phyloP scores from a whole-genome alignment of 2,113 vertebrate species.

The Galemys pyrenaicus region DNA sequence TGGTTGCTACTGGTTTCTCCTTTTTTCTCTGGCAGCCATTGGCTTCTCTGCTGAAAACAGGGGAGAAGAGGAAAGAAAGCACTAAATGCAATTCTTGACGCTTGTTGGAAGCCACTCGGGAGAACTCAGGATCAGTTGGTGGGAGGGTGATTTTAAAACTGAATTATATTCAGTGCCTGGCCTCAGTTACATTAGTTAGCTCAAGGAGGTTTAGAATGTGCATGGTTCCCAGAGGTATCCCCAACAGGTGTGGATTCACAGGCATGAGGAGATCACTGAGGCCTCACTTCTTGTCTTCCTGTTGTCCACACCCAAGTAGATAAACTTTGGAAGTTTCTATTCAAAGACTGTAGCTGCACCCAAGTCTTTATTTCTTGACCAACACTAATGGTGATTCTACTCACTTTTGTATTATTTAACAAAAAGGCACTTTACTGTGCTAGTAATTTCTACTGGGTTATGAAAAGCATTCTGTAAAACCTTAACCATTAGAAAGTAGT shows the following conservation, averaged over 20 bases:
- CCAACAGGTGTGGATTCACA: neutral
- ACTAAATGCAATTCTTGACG: neutral
- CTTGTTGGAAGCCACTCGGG: neutral
- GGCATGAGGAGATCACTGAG: neutral
- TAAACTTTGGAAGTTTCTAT: neutral
- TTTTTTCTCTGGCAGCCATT: neutral
- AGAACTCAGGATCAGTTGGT: neutral
- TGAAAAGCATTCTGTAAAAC: neutral
- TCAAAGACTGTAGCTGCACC: neutral
- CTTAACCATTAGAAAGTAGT: neutral
- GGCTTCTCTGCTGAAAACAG: neutral
- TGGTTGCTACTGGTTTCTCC: neutral
- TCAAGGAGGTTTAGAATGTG: neutral
- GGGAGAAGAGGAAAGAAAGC: neutral
- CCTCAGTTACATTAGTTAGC: neutral
- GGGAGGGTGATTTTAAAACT: neutral
- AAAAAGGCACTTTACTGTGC: neutral
- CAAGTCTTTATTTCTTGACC: neutral
- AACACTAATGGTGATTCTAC: neutral
- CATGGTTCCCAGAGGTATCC: neutral
- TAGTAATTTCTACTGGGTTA: neutral
- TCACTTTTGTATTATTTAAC: neutral
- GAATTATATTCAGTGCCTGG: no score
- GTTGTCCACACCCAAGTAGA: neutral
- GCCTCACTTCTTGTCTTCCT: neutral